Percentiles rank a stretch among this genome's conserved stretches.
These are phyloP conservation scores for Megaptera novaeangliae DNA, from an alignment of 2,113 vertebrate genomes.

Conservation along the genomic window DNA sequence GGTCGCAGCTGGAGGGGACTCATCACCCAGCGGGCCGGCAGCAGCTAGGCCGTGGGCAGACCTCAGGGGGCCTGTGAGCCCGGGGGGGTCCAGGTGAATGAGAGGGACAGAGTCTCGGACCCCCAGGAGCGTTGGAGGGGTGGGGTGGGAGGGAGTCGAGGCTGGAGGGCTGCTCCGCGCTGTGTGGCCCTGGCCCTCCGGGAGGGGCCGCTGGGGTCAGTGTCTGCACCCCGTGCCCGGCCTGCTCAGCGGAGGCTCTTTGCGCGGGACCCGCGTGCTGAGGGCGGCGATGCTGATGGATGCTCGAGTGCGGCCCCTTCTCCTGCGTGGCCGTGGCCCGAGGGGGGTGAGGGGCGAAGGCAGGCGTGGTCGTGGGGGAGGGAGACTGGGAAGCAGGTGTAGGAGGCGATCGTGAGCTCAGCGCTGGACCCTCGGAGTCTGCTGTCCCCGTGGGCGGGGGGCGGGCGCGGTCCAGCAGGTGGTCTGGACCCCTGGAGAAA, in stretches of 20 bases:
- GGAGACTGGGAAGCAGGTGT: no score
- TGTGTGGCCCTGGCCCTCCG: background rate
- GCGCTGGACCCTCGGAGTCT: accelerated
- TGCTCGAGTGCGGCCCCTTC: accelerated
- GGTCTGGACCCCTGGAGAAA: background rate
- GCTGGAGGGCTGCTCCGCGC: background rate
- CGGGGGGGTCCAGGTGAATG: background rate
- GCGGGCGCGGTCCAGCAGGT: accelerated
- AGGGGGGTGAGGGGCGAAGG: background rate
- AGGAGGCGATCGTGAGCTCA: accelerated
- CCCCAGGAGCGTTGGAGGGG: background rate
- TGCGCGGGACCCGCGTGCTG: accelerated
- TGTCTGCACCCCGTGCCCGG: background rate
- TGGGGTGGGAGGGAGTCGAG: background rate
- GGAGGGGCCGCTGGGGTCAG: background rate
- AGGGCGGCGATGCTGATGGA: accelerated
- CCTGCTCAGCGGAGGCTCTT: no score
- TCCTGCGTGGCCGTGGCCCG: accelerated
- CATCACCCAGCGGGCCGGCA: accelerated
- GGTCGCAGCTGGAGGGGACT: background rate
- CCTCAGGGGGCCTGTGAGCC: background rate
- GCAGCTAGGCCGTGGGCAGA: background rate
- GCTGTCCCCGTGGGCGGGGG: accelerated
- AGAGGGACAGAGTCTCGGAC: background rate
- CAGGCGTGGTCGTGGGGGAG: background rate